Evolutionary conservation across 1,140 invertebrate species (phyloP).

Genomic region (Thaumetopoea pityocampa): DNA sequence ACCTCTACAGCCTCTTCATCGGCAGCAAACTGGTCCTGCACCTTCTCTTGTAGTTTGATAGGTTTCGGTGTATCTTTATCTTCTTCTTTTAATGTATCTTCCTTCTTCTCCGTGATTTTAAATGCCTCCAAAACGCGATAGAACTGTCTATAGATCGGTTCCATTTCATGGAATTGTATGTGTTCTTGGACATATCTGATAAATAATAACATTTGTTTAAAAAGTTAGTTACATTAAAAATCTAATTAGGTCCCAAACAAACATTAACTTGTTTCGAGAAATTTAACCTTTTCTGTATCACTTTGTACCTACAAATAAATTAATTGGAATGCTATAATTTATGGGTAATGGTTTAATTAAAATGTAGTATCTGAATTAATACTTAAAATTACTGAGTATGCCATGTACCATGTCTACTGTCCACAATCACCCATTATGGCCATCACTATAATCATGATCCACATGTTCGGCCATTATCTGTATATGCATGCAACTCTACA

Average conservation of each 20-base stretch:
- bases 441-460: no score
- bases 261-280: neutral
- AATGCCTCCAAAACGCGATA: slow-evolving; percentile 92
- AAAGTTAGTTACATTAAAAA: neutral
- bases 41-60: slow-evolving; percentile 53
- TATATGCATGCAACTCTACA: no score
- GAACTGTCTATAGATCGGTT: slow-evolving; percentile 92
- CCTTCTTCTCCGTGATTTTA: slow-evolving; percentile 83
- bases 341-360: no score
- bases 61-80: slow-evolving; percentile 46
- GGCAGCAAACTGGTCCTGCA: slow-evolving; percentile 70
- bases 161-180: slow-evolving; percentile 85
- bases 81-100: slow-evolving; percentile 55
- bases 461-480: no score
- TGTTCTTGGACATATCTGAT: slow-evolving; percentile 85
- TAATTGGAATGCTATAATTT: slow-evolving; percentile 1
- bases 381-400: no score
- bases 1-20: slow-evolving; percentile 73
- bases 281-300: neutral
- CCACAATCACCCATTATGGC: no score
- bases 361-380: no score
- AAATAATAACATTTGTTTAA: neutral
- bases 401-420: no score
- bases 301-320: neutral
- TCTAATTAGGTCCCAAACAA: neutral